Conservation (phyloP, 2,113 vertebrate species). For the Platysteira castanea region DNA sequence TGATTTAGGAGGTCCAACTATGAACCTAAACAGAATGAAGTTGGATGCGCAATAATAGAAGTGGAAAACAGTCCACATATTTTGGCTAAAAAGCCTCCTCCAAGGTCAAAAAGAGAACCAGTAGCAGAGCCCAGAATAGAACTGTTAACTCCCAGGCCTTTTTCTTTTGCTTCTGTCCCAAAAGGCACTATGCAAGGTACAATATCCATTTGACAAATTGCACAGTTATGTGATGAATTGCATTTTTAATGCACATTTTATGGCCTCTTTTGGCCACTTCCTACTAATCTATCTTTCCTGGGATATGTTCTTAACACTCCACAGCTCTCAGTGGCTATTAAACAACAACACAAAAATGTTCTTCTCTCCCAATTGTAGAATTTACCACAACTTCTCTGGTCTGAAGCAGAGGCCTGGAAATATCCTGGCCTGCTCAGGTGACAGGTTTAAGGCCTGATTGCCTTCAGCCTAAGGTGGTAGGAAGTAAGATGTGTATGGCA, state of each 20-base stretch:
- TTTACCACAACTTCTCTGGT: background rate
- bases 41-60: background rate
- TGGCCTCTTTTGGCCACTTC: constrained; percentile 58
- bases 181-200: constrained; percentile 46
- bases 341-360: constrained; percentile 53
- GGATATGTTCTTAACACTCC: constrained; percentile 50
- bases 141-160: constrained; percentile 36
- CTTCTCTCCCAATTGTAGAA: constrained; percentile 20
- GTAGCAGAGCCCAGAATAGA: constrained; percentile 53
- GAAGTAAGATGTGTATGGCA: background rate
- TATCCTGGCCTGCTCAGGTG: background rate
- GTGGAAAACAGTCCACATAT: background rate
- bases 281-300: constrained; percentile 54
- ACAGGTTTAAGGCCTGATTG: background rate
- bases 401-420: background rate
- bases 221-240: constrained; percentile 59
- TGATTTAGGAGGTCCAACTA: background rate
- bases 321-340: constrained; percentile 30
- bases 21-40: background rate
- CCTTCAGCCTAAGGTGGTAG: background rate
- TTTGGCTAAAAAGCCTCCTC: constrained; percentile 18
- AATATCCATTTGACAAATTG: constrained; percentile 64
- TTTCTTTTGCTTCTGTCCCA: constrained; percentile 55
- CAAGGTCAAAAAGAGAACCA: constrained; percentile 54
- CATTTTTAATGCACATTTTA: constrained; percentile 65